Evolutionary conservation across 1,140 invertebrate species (phyloP).

Genomic region (Diorhabda sublineata): DNA sequence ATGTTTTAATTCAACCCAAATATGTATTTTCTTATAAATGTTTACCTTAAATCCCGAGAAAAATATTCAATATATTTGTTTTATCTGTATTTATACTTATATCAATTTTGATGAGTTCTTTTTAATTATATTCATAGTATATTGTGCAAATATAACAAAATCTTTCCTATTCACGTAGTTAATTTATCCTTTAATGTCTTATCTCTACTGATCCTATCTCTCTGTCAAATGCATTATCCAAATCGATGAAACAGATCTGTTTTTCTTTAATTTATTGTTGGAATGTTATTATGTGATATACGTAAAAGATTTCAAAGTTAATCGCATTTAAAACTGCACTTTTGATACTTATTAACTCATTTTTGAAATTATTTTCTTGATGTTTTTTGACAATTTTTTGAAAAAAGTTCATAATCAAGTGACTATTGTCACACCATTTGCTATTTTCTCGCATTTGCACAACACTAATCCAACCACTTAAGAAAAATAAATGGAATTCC

Average conservation of each 20-base stretch:
- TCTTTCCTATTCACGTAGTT: no score
- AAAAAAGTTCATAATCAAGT: background rate
- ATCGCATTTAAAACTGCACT: background rate
- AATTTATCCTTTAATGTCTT: background rate
- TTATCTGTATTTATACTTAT: no score
- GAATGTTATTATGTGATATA: background rate
- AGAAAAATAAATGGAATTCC: conserved; percentile 23
- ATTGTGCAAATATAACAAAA: no score
- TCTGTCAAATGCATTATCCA: background rate
- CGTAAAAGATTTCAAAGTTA: background rate
- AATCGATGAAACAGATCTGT: background rate
- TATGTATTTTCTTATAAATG: no score
- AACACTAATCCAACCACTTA: conserved; percentile 24
- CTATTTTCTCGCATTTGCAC: conserved; percentile 14
- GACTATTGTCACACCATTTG: background rate
- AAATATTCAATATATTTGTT: no score
- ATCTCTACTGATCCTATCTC: background rate
- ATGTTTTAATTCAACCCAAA: no score
- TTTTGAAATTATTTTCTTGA: background rate
- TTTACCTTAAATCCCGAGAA: no score
- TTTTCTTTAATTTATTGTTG: background rate
- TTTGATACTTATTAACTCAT: background rate
- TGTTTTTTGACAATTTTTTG: no score
- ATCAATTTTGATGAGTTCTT: no score
- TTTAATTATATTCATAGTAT: no score